Evolutionary conservation across 2,797 vertebrate species (phyloP).

Genomic region (Melanitta fusca): DNA sequence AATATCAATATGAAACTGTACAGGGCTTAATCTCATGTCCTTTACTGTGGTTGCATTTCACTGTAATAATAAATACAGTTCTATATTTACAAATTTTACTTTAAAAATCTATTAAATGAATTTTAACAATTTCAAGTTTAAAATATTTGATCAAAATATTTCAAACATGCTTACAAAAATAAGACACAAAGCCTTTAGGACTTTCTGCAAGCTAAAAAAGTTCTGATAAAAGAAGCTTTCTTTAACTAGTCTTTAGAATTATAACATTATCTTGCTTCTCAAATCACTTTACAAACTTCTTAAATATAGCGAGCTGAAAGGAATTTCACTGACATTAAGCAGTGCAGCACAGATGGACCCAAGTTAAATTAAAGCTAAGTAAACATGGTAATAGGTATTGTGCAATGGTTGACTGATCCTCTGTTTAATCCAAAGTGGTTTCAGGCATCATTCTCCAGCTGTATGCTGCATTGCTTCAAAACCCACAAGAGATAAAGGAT

Average conservation of each 20-base stretch:
- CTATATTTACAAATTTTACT: conserved; percentile 87
- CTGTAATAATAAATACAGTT: conserved; percentile 87
- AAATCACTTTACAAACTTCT: conserved; percentile 71
- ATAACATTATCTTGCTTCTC: conserved; percentile 71
- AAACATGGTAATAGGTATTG: conserved; percentile 68
- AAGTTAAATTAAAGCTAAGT: conserved; percentile 75
- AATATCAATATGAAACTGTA: conserved; percentile 80
- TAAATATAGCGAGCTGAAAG: conserved; percentile 70
- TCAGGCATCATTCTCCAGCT: conserved; percentile 62
- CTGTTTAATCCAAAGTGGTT: conserved; percentile 68
- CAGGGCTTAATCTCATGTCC: conserved; percentile 75
- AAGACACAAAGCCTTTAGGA: conserved; percentile 75
- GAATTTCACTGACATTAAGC: conserved; percentile 66
- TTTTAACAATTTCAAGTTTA: conserved; percentile 81
- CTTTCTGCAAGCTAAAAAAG: conserved; percentile 64
- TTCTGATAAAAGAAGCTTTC: conserved; percentile 67
- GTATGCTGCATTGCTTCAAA: conserved; percentile 52
- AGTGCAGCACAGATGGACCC: conserved; percentile 67
- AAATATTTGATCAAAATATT: conserved; percentile 83
- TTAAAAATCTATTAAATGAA: conserved; percentile 81
- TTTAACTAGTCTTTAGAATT: conserved; percentile 63
- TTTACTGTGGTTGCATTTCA: conserved; percentile 76
- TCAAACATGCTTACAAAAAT: conserved; percentile 85
- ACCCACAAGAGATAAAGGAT: conserved; percentile 49
- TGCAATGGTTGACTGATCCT: conserved; percentile 68